Evolutionary conservation across 2,113 vertebrate genomes (phyloP).

Genomic region (Erinaceus europaeus): DNA sequence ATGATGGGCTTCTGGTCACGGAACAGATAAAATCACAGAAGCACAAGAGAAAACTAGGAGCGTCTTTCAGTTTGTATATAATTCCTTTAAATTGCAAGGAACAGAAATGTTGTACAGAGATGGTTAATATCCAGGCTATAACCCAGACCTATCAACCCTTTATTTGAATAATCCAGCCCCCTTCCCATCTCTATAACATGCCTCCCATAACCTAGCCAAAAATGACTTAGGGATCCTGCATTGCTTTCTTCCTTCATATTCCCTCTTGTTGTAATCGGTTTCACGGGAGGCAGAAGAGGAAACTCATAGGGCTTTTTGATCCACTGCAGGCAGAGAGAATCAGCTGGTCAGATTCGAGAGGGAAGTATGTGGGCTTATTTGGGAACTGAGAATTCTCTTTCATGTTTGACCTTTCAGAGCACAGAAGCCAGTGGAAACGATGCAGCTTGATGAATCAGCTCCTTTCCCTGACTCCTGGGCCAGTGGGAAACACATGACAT

Average conservation of each 20-base stretch:
- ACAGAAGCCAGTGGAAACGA: background rate
- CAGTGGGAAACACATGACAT: background rate
- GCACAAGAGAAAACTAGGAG: background rate
- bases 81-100: background rate
- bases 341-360: background rate
- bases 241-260: background rate
- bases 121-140: background rate
- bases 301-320: background rate
- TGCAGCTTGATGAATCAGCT: background rate
- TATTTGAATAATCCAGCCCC: background rate
- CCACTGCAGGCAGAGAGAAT: background rate
- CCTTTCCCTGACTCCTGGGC: background rate
- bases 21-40: background rate
- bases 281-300: background rate
- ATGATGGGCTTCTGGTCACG: background rate
- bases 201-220: background rate
- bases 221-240: background rate
- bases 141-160: background rate
- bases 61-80: background rate
- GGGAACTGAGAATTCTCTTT: background rate
- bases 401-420: background rate
- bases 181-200: background rate
- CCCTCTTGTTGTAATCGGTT: conserved; percentile 6
- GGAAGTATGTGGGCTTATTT: background rate
- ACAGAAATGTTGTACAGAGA: background rate